A percentile compares a stretch with the other conserved stretches of the same genome.
These are phyloP conservation scores for Platyura marginata DNA, from an alignment of 1,140 invertebrate genomes.

Conservation along the genomic window DNA sequence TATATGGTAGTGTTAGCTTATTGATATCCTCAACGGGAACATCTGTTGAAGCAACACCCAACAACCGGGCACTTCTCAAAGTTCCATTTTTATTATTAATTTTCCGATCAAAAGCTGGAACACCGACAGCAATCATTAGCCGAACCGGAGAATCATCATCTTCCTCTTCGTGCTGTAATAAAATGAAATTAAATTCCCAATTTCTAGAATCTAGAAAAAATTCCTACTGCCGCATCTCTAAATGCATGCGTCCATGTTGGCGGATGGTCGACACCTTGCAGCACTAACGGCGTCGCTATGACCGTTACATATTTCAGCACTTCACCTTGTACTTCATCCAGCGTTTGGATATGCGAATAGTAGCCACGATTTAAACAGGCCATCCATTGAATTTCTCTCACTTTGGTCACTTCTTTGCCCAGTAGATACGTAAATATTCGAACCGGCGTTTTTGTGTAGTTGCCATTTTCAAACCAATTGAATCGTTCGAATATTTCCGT, in stretches of 20 bases:
- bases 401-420: conserved; percentile 86
- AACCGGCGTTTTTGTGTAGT: conserved; percentile 47
- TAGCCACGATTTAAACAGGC: conserved; percentile 90
- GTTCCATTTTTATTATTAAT: conserved; percentile 35
- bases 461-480: conserved; percentile 50
- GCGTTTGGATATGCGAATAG: conserved; percentile 77
- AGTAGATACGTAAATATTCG: conserved; percentile 95
- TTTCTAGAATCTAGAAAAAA: not conserved
- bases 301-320: conserved; percentile 84
- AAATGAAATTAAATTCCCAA: not conserved
- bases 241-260: conserved; percentile 80
- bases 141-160: conserved; percentile 31
- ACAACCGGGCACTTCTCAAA: conserved; percentile 45
- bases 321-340: conserved; percentile 85
- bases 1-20: conserved; percentile 67
- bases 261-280: conserved; percentile 55
- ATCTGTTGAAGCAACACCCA: conserved; percentile 87
- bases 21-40: conserved; percentile 80
- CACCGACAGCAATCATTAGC: conserved; percentile 66
- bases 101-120: conserved; percentile 64
- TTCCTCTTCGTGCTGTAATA: conserved; percentile 23
- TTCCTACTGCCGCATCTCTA: conserved; percentile 31
- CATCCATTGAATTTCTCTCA: conserved; percentile 84
- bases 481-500: conserved; percentile 73
- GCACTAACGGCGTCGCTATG: conserved; percentile 69